Evolutionary conservation across 2,888 invertebrate species (phyloP).

Genomic region (Cerastis rubricosa): DNA sequence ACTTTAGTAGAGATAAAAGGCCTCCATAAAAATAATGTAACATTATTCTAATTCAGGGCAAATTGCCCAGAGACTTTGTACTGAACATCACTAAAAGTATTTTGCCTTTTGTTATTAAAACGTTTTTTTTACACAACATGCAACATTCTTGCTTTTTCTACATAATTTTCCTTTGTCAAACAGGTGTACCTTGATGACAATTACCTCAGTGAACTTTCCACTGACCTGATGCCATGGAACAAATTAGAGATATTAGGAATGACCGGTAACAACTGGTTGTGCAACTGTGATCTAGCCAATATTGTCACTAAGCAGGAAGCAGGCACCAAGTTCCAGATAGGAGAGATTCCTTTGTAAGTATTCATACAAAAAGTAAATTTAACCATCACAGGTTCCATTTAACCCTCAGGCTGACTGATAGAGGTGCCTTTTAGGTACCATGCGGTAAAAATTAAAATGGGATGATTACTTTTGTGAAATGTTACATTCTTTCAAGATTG

Average conservation of each 20-base stretch:
- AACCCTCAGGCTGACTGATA: neutral
- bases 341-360: constrained; percentile 86
- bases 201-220: constrained; percentile 89
- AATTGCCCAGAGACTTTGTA: constrained; percentile 12
- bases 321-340: constrained; percentile 81
- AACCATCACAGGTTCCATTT: too few species aligned
- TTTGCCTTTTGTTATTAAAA: neutral
- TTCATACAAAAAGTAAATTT: neutral
- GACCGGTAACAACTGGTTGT: constrained; percentile 92
- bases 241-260: constrained; percentile 90
- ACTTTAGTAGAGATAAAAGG: constrained; percentile 38
- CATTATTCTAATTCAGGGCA: constrained; percentile 23
- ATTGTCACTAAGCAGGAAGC: constrained; percentile 85
- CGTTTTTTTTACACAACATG: neutral
- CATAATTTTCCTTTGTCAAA: constrained; percentile 37
- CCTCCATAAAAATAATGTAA: constrained; percentile 12
- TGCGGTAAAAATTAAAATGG: neutral
- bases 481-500: constrained; percentile 26
- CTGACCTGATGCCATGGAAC: constrained; percentile 90
- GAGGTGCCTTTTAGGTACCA: neutral
- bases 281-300: constrained; percentile 90
- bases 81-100: neutral
- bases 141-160: neutral
- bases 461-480: neutral
- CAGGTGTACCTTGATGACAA: constrained; percentile 92